These are phyloP conservation scores for Oncorhynchus tshawytscha DNA, from an alignment of 2,113 vertebrate genomes.

Conservation along the genomic window DNA sequence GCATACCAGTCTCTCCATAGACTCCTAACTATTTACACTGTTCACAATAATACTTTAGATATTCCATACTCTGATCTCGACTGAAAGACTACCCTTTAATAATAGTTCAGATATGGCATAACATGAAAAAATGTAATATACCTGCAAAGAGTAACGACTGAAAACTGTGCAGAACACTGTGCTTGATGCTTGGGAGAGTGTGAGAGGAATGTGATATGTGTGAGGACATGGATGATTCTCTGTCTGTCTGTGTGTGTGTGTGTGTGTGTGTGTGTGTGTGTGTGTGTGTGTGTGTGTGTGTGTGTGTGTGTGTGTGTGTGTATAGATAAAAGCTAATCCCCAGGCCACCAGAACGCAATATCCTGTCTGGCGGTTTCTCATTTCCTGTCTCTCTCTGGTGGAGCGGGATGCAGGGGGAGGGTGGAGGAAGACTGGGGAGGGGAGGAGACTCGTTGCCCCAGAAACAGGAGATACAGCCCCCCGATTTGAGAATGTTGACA, in stretches of 20 bases:
- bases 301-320: constrained; percentile 64
- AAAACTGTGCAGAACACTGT: constrained; percentile 24
- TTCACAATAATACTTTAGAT: neutral
- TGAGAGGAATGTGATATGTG: constrained; percentile 8
- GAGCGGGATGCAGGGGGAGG: constrained; percentile 68
- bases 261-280: constrained; percentile 37
- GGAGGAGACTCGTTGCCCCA: constrained; percentile 77
- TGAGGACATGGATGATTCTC: constrained; percentile 9
- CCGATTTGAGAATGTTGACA: constrained; percentile 74
- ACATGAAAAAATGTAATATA: constrained; percentile 33
- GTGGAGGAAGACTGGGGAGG: constrained; percentile 54
- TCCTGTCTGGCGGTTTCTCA: constrained; percentile 88
- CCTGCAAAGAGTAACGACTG: constrained; percentile 44
- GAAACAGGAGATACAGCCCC: constrained; percentile 80
- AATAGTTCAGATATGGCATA: constrained; percentile 21
- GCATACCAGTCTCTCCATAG: constrained; percentile 1
- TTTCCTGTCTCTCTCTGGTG: constrained; percentile 85
- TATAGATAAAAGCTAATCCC: constrained; percentile 85
- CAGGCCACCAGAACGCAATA: constrained; percentile 88
- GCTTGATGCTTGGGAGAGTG: constrained; percentile 1
- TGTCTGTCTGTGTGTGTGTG: constrained; percentile 37
- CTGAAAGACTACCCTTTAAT: neutral
- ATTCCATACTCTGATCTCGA: constrained; percentile 8
- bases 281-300: constrained; percentile 41
- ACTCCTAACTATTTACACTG: constrained; percentile 11